Base-by-base conservation (phyloP, 2,113 vertebrate genomes). In the Boleophthalmus pectinirostris region DNA sequence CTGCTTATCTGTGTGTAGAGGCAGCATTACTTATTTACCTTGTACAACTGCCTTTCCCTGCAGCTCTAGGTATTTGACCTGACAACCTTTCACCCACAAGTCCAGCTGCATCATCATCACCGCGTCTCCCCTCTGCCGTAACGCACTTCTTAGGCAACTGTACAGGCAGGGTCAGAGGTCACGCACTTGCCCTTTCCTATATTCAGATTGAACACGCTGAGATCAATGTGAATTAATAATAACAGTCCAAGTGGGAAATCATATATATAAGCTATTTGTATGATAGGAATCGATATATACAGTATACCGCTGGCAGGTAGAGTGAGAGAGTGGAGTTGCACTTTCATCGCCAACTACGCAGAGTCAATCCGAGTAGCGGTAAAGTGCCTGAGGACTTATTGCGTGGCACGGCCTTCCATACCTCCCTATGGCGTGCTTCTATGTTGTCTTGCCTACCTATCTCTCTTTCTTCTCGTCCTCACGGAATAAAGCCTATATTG, bases 221-320 rank as follows among this genome's bases (percentile, higher is more conserved):
- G 69, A 70, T 86, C 72, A 43, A 82, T 73, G 47, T 9, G 56
- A 73, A 79, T 84, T 75, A 70, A 84, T 79, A 83, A 75, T 82
- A 72, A 83, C 24, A 74, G 25, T 38, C 54, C 68, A 73, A 63
- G 69, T 46, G 80, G 76, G 72, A 84, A 81, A 74, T 83, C 43
- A 72, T 65, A 46, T 14, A 70, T 65, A 51, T 18, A 29, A 67
- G 66, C 49, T 1, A 75, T 87, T 74, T 56, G 72, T 74, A 73
- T 16, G 24, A 72, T 45, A 66, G 9, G 12, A 20, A 23, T 0
- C 5, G 47, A 71, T 76, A 71, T 76, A 78, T 47, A 72, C 69
- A 56, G 24, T 25, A 6, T 21, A 35, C 13, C 43, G 61, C 79
- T 53, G 54, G 56, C 45, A 29, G 33, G 51, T 14, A 64, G 43